These are phyloP conservation scores for Dynastes tityus DNA, from an alignment of 2,888 invertebrate genomes.

Conservation along the genomic window DNA sequence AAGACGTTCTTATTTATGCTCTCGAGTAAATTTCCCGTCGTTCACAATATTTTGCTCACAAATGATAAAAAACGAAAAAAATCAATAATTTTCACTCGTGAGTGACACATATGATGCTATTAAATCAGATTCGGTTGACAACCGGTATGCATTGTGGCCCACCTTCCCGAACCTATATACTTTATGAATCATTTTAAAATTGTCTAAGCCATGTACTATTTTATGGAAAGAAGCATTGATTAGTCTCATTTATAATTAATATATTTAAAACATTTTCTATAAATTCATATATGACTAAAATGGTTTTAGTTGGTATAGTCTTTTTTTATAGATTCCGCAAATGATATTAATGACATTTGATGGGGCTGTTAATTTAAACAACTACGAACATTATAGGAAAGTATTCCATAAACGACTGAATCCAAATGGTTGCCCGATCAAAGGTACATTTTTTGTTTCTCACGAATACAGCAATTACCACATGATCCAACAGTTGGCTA, in stretches of 20 bases:
- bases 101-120: too few relatives aligned
- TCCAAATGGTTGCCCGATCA: constrained; percentile 91
- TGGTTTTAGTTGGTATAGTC: background rate
- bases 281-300: background rate
- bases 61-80: too few relatives aligned
- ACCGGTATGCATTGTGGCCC: too few relatives aligned
- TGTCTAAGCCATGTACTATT: too few relatives aligned
- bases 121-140: too few relatives aligned
- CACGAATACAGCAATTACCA: constrained; percentile 95
- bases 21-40: too few relatives aligned
- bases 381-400: constrained; percentile 89
- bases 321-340: constrained; percentile 84
- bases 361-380: constrained; percentile 93
- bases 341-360: constrained; percentile 94
- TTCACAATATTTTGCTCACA: too few relatives aligned
- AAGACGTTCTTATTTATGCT: too few relatives aligned
- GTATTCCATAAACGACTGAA: constrained; percentile 88
- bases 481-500: constrained; percentile 91
- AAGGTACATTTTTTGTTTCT: constrained; percentile 94
- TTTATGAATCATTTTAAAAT: too few relatives aligned
- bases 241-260: background rate
- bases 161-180: too few relatives aligned
- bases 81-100: too few relatives aligned
- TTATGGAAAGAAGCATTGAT: too few relatives aligned
- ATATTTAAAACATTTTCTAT: background rate